phyloP scores from a whole-genome alignment of 2,888 invertebrate species.

The Zootermopsis nevadensis region DNA sequence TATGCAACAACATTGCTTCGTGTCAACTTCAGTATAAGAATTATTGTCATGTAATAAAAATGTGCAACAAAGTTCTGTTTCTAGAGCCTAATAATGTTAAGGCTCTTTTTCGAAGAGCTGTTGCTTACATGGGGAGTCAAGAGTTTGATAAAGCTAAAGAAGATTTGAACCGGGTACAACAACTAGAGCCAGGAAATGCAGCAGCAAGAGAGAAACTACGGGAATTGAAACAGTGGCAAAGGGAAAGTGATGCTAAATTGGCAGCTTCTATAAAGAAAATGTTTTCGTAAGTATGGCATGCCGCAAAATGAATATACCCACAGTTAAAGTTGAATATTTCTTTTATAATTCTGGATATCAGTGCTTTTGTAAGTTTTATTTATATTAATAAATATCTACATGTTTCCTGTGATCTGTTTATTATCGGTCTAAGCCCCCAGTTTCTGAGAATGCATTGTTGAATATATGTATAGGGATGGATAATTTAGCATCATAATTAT shows the following conservation, averaged over 20 bases:
- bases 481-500: no score
- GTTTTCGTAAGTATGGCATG: constrained; percentile 54
- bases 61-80: constrained; percentile 67
- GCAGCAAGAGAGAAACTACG: constrained; percentile 71
- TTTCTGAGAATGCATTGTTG: no score
- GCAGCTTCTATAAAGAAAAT: constrained; percentile 68
- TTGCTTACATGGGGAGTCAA: constrained; percentile 61
- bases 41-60: constrained; percentile 73
- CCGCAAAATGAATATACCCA: no score
- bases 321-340: no score
- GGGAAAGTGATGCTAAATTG: constrained; percentile 71
- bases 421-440: no score
- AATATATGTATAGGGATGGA: no score
- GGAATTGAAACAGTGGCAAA: constrained; percentile 68
- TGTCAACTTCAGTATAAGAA: constrained; percentile 79
- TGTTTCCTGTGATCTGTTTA: no score
- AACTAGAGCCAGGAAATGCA: constrained; percentile 74
- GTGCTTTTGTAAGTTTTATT: no score
- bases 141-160: constrained; percentile 58
- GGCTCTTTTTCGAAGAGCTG: constrained; percentile 66
- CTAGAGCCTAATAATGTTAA: constrained; percentile 65
- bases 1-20: constrained; percentile 86
- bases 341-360: no score
- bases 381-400: no score
- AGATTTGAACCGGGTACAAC: constrained; percentile 71